Percentiles rank a stretch among this genome's conserved stretches.
Conservation (phyloP, 2,797 vertebrate genomes). For the Eulemur rubriventer region DNA sequence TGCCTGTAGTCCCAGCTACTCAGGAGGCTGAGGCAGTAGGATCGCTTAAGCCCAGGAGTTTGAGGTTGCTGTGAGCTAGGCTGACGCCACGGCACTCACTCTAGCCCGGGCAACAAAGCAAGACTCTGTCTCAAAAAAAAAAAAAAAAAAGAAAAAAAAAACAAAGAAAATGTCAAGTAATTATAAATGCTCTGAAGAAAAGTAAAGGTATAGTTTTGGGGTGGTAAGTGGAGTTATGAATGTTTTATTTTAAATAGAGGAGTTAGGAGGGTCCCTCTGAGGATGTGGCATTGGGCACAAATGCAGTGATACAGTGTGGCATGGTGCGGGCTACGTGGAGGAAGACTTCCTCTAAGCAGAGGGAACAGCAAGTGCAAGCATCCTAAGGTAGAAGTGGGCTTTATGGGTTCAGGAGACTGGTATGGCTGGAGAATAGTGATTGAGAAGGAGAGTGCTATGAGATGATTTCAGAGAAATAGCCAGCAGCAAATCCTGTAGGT, state of each 20-base stretch:
- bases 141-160: no score
- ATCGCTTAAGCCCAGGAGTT: no score
- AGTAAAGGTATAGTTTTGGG: background rate
- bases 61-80: no score
- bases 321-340: background rate
- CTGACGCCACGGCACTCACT: no score
- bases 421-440: background rate
- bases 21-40: no score
- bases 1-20: no score
- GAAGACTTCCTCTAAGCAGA: background rate
- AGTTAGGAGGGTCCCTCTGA: background rate
- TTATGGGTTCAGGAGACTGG: background rate
- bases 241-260: background rate
- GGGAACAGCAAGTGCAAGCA: background rate
- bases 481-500: background rate
- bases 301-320: background rate
- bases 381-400: background rate
- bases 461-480: slow-evolving; percentile 13
- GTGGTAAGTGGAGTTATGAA: background rate
- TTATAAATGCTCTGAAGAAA: background rate
- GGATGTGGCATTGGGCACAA: background rate
- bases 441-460: background rate
- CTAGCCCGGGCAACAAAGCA: no score
- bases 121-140: no score
- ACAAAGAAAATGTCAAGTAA: background rate